Evolutionary conservation across 2,113 vertebrate genomes (phyloP), one percentile per base, ranked within the genome.

Genomic region (Reinhardtius hippoglossoides): DNA sequence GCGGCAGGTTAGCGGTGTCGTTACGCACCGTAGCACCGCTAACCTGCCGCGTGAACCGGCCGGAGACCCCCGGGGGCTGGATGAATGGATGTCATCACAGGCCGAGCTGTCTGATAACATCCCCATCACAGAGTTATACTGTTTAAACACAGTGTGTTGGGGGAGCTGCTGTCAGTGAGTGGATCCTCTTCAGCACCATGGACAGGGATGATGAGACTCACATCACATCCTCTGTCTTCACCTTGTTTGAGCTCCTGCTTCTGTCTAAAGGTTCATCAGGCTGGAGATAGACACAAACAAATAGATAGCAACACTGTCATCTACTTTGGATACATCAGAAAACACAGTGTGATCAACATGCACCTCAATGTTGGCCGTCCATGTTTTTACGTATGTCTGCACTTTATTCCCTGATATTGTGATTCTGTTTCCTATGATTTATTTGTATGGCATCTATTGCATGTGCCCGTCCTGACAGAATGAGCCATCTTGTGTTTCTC

Each of bases 141-240:
- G 31, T 24, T 5, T 3, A 5, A 3, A 23, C 31, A 2, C 1
- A 23, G 67, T 0, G 55, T 15, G 23, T 15, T 13, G 23, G 1
- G 27, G 16, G 52, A 15, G 46, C 48, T 12, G 61, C 44, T 27
- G 16, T 40, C 21, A 15, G 3, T 21, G 65, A 13, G 1, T 21
- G 62, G 52, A 35, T 13, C 16, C 48, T 20, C 37, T 89, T 91
- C 91, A 95, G 92, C 84, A 93, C 92, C 91, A 93, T 85, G 92
- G 92, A 94, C 88, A 93, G 93, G 54, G 83, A 72, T 57, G 83
- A 74, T 54, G 59, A 54, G 50, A 9, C 50, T 21, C 31, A 31
- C 31, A 6, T 31, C 31, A 31, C 50, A 2, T 14, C 50, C 18
- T 20, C 50, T 31, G 31, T 31, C 31, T 52, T 16, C 4, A 18